phyloP scores from a whole-genome alignment of 37 sponge, comb jelly and placozoan genomes.

The Tethya wilhelma region DNA sequence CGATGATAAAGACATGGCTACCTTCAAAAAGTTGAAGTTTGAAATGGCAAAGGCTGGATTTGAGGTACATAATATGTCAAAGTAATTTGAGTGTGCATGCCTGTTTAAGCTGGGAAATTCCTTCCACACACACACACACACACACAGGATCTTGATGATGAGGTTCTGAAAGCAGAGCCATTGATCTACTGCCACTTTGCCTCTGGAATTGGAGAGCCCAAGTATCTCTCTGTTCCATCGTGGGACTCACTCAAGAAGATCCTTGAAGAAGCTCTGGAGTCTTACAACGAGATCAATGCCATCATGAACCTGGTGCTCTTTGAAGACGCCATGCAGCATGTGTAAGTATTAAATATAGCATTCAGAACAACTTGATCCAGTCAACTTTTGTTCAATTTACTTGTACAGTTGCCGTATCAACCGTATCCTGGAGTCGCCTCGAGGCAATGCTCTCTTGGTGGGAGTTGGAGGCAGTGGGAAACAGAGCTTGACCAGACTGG shows the following conservation, averaged over 20 bases:
- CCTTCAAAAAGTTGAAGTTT: conserved; percentile 78
- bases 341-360: conserved; percentile 46
- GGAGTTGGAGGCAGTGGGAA: conserved; percentile 99
- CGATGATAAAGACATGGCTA: conserved; percentile 88
- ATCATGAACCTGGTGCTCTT: conserved; percentile 98
- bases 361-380: too few relatives aligned
- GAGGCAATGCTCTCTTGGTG: conserved; percentile 97
- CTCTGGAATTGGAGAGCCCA: conserved; percentile 92
- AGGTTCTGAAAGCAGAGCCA: conserved; percentile 74
- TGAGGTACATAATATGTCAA: conserved; percentile 60
- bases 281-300: conserved; percentile 97
- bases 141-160: conserved; percentile 86
- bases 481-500: conserved; percentile 92
- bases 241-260: conserved; percentile 89
- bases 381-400: too few relatives aligned
- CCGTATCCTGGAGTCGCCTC: conserved; percentile 97
- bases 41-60: conserved; percentile 84
- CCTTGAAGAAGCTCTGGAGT: conserved; percentile 94
- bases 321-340: conserved; percentile 98
- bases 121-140: not conserved
- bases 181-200: conserved; percentile 98
- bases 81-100: not conserved
- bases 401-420: conserved; percentile 96
- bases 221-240: conserved; percentile 72
- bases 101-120: not conserved